phyloP scores from a whole-genome alignment of 2,888 invertebrate genomes.

The Synergus umbraculus region DNA sequence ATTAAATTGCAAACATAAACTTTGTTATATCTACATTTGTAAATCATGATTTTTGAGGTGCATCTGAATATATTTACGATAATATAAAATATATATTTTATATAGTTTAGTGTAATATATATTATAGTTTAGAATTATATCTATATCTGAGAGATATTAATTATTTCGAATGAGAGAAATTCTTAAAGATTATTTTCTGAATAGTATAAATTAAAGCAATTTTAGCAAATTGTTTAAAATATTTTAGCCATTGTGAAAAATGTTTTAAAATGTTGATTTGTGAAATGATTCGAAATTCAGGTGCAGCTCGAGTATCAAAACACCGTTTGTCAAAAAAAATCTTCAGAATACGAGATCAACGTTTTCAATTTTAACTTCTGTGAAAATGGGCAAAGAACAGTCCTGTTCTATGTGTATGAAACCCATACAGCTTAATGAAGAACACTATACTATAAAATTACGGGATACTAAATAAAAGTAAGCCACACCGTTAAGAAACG shows the following conservation, averaged over 20 bases:
- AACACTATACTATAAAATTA: slow-evolving; percentile 77
- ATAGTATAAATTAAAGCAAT: not conserved
- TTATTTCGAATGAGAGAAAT: not conserved
- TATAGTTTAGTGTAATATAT: not conserved
- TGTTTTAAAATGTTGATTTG: not conserved
- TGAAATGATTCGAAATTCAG: slow-evolving; percentile 5
- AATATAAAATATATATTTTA: not conserved
- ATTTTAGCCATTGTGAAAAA: not conserved
- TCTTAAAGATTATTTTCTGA: not conserved
- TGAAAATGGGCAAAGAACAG: slow-evolving; percentile 68
- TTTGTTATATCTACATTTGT: slow-evolving; percentile 33
- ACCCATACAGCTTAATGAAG: slow-evolving; percentile 76
- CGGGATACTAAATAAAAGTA: slow-evolving; percentile 77
- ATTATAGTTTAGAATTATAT: not conserved
- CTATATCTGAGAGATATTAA: not conserved
- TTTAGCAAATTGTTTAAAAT: not conserved
- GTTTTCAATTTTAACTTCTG: slow-evolving; percentile 69
- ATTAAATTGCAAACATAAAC: not conserved
- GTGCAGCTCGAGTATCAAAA: slow-evolving; percentile 42
- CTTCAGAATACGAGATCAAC: slow-evolving; percentile 48
- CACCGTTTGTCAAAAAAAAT: slow-evolving; percentile 47
- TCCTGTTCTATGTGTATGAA: slow-evolving; percentile 76
- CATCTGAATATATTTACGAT: slow-evolving; percentile 30
- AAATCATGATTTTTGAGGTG: not conserved
- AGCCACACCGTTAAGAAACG: slow-evolving; percentile 73